Evolutionary conservation across 2,113 vertebrate genomes (phyloP).

Genomic region (Podarcis cretensis): DNA sequence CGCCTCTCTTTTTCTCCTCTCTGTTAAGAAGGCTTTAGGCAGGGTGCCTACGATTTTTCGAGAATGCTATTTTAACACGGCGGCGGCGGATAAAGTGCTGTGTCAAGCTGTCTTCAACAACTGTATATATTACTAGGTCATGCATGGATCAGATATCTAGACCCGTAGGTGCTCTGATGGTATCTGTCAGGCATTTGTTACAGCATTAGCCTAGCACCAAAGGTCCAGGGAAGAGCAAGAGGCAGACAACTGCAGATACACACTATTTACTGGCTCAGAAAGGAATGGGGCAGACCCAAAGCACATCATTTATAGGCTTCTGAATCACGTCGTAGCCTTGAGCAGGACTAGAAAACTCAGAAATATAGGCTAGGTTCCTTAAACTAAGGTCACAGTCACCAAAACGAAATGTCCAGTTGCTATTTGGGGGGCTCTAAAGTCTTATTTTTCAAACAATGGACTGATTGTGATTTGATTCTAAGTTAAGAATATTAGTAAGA

Average conservation of each 20-base stretch:
- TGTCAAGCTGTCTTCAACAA: neutral
- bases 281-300: neutral
- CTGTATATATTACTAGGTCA: neutral
- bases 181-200: neutral
- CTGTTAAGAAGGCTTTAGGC: neutral
- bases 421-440: too few relatives aligned
- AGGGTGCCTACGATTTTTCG: neutral
- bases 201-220: neutral
- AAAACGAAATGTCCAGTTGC: too few relatives aligned
- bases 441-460: too few relatives aligned
- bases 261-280: neutral
- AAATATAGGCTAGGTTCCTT: too few relatives aligned
- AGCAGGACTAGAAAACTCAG: too few relatives aligned
- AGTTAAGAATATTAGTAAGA: too few relatives aligned
- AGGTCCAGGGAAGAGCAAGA: neutral
- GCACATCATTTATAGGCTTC: too few relatives aligned
- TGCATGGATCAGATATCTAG: neutral
- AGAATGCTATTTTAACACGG: neutral
- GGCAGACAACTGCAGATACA: neutral
- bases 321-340: neutral
- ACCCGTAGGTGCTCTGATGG: neutral
- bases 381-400: too few relatives aligned
- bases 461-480: too few relatives aligned
- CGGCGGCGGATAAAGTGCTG: too few relatives aligned
- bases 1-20: neutral